phyloP scores from a whole-genome alignment of 2,888 invertebrate genomes.

The Plagodis dolabraria region DNA sequence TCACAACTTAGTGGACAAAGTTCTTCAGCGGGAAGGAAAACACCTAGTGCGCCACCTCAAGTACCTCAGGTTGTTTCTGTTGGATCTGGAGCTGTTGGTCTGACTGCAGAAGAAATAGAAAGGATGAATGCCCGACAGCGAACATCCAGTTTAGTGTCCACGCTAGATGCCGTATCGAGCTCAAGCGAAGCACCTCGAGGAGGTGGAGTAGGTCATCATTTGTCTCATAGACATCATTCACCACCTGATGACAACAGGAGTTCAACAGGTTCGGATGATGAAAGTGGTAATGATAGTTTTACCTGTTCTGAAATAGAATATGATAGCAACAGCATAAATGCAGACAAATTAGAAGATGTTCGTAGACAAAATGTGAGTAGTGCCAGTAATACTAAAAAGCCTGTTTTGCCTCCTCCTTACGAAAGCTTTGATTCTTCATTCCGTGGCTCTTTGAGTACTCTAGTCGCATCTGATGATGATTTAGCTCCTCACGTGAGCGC shows the following conservation, averaged over 20 bases:
- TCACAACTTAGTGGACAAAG: slow-evolving; percentile 95
- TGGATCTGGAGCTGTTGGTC: slow-evolving; percentile 89
- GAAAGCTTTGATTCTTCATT: slow-evolving; percentile 98
- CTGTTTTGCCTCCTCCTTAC: slow-evolving; percentile 91
- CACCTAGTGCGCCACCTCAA: slow-evolving; percentile 87
- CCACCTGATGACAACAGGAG: slow-evolving; percentile 90
- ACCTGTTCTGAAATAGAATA: slow-evolving; percentile 99
- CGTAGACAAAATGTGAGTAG: slow-evolving; percentile 84
- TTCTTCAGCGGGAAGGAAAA: slow-evolving; percentile 91
- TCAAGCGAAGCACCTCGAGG: slow-evolving; percentile 92
- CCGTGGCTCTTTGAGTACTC: slow-evolving; percentile 95
- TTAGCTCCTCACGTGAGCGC: slow-evolving; percentile 92
- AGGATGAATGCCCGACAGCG: slow-evolving; percentile 94
- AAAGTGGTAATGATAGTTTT: slow-evolving; percentile 98
- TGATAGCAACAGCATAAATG: slow-evolving; percentile 94
- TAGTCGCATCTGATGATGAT: slow-evolving; percentile 97
- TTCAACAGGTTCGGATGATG: slow-evolving; percentile 93
- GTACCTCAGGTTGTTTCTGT: slow-evolving; percentile 88
- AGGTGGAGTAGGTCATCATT: slow-evolving; percentile 87
- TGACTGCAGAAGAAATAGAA: slow-evolving; percentile 97
- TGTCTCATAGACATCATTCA: slow-evolving; percentile 89
- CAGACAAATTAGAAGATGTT: slow-evolving; percentile 89
- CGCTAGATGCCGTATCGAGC: slow-evolving; percentile 97
- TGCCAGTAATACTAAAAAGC: slow-evolving; percentile 84
- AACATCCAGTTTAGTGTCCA: slow-evolving; percentile 95